Percentiles rank a stretch among this genome's conserved stretches.
Evolutionary conservation across 2,113 vertebrate genomes (phyloP).

Genomic region (Hyla sarda): DNA sequence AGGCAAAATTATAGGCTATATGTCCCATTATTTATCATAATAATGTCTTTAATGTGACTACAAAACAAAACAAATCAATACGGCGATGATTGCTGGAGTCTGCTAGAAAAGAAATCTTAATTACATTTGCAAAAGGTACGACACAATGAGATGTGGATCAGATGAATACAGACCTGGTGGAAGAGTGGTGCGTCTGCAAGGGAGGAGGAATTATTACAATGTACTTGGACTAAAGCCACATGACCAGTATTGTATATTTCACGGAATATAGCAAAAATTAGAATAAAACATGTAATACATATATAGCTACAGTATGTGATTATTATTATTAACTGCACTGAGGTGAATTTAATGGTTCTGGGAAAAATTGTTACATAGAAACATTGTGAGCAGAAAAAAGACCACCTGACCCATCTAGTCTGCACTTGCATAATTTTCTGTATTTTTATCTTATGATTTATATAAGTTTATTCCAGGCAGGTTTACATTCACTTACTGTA

Average conservation of each 20-base stretch:
- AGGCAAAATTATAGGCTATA: conserved; percentile 40
- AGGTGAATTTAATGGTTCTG: neutral
- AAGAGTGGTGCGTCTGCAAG: conserved; percentile 24
- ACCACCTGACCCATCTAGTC: no score
- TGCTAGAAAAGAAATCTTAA: conserved; percentile 53
- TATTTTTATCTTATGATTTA: no score
- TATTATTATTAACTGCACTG: neutral
- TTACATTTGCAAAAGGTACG: conserved; percentile 30
- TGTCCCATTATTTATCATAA: conserved; percentile 53
- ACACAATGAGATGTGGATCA: neutral
- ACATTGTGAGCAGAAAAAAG: no score
- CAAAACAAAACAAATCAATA: conserved; percentile 54
- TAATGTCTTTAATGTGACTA: conserved; percentile 47
- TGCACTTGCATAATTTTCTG: no score
- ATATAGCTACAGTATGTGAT: neutral
- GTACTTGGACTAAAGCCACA: neutral
- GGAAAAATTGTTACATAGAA: neutral
- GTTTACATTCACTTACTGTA: no score
- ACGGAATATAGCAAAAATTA: neutral
- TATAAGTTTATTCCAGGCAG: no score
- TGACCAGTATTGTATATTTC: neutral
- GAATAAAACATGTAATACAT: neutral
- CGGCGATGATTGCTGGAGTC: conserved; percentile 22
- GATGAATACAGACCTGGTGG: conserved; percentile 13
- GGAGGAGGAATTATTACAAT: conserved; percentile 9